A percentile compares a stretch with the other conserved stretches of the same genome.
Conservation (phyloP, 2,797 vertebrate genomes). For the Ceryle rudis region DNA sequence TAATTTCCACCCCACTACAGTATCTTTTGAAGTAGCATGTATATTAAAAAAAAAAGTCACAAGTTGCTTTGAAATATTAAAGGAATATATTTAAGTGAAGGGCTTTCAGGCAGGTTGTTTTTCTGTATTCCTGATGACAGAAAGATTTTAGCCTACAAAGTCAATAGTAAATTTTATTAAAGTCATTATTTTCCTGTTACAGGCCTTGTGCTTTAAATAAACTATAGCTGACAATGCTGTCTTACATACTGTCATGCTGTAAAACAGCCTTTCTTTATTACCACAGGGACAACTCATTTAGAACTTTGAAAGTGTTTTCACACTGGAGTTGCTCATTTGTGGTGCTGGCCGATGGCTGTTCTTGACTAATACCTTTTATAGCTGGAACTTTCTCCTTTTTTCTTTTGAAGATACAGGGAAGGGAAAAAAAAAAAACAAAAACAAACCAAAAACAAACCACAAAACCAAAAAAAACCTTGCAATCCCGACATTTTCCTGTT, state of each 20-base stretch:
- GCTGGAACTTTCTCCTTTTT: constrained; percentile 47
- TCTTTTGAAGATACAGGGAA: constrained; percentile 56
- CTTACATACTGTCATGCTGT: constrained; percentile 78
- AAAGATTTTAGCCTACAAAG: constrained; percentile 85
- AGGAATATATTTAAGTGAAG: constrained; percentile 85
- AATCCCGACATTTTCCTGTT: constrained; percentile 57
- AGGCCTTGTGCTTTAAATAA: constrained; percentile 81
- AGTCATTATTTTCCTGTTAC: constrained; percentile 86
- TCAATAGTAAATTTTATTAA: constrained; percentile 88
- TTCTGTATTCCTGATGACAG: constrained; percentile 81
- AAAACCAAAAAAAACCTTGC: background rate
- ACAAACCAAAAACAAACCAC: background rate
- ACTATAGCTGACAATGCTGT: constrained; percentile 83
- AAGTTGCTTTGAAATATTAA: constrained; percentile 85
- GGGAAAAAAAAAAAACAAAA: background rate
- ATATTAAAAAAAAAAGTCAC: constrained; percentile 78
- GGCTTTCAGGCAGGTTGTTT: constrained; percentile 80
- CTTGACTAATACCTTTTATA: constrained; percentile 72
- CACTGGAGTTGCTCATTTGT: constrained; percentile 73
- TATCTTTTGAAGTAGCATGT: constrained; percentile 80
- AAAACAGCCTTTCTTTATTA: constrained; percentile 83
- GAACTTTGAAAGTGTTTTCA: constrained; percentile 77
- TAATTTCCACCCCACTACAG: constrained; percentile 79
- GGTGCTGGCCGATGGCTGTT: constrained; percentile 74
- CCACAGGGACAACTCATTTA: constrained; percentile 80